phyloP scores from a whole-genome alignment of 2,797 vertebrate genomes.

The Lepus oiostolus region DNA sequence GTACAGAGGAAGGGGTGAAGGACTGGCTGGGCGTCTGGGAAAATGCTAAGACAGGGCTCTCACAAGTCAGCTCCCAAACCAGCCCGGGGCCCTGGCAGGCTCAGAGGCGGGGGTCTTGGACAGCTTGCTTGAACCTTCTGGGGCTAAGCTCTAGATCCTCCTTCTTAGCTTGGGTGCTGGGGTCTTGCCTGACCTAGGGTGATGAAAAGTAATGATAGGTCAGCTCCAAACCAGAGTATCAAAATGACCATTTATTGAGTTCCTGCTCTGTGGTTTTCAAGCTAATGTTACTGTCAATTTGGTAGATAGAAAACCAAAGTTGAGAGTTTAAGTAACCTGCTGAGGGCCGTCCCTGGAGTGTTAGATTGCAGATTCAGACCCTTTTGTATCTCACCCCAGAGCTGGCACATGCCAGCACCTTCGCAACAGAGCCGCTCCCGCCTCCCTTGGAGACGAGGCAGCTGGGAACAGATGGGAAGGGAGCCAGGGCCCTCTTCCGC shows the following conservation, averaged over 20 bases:
- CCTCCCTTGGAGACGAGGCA: not conserved
- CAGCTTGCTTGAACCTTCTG: not conserved
- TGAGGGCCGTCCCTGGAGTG: not conserved
- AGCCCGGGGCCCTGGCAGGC: too few relatives aligned
- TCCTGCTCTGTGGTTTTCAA: slow-evolving; percentile 47
- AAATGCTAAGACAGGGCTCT: not conserved
- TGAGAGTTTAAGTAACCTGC: slow-evolving; percentile 37
- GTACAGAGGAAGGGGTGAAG: too few relatives aligned
- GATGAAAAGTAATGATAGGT: not conserved
- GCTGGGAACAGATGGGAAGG: not conserved
- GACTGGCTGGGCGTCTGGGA: not conserved
- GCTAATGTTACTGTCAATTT: not conserved
- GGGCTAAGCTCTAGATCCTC: not conserved
- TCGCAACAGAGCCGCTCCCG: not conserved
- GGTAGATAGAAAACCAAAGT: slow-evolving; percentile 31
- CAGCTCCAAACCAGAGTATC: not conserved
- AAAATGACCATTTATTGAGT: not conserved
- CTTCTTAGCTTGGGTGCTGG: not conserved
- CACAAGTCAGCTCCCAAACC: not conserved
- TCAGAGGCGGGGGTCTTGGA: not conserved
- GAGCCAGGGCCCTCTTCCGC: not conserved
- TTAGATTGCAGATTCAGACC: not conserved
- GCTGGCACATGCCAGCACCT: not conserved
- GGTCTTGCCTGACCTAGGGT: not conserved
- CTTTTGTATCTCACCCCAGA: not conserved